Evolutionary conservation across 2,888 invertebrate species (phyloP).

Genomic region (Molanna angustata): DNA sequence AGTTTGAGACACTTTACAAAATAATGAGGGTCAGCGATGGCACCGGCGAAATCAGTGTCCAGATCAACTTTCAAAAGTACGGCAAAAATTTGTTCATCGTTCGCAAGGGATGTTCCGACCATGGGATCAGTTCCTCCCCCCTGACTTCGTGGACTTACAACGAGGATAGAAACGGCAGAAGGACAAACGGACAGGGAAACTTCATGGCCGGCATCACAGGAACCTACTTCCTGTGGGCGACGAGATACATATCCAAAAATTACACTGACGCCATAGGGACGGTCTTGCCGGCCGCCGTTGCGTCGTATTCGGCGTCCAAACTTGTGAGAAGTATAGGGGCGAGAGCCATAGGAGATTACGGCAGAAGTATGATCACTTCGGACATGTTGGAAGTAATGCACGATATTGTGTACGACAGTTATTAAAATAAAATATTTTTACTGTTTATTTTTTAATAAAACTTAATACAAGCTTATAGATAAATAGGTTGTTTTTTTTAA

Average conservation of each 20-base stretch:
- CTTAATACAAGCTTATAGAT: too few species aligned
- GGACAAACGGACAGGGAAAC: conserved; percentile 10
- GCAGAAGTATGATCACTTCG: not conserved
- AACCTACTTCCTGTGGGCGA: conserved; percentile 21
- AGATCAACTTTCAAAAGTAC: conserved; percentile 47
- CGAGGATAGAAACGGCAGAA: not conserved
- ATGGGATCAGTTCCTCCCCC: conserved; percentile 10
- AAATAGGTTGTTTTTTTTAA: too few species aligned
- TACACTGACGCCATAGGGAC: not conserved
- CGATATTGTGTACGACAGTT: not conserved
- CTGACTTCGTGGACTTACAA: conserved; percentile 6
- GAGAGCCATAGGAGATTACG: not conserved
- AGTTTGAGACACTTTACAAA: conserved; percentile 74
- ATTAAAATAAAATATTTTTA: not conserved
- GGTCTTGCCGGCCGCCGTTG: conserved; percentile 21
- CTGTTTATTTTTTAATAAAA: too few species aligned
- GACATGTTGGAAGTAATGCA: not conserved
- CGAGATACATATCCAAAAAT: not conserved
- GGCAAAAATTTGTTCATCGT: conserved; percentile 40
- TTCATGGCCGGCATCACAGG: conserved; percentile 18
- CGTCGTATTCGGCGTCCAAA: conserved; percentile 11
- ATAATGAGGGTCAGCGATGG: conserved; percentile 53
- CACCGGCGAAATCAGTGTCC: conserved; percentile 43
- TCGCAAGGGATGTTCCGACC: conserved; percentile 22
- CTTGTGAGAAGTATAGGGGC: conserved; percentile 4